Conservation (phyloP, 1,140 invertebrate genomes). For the Copidosoma floridanum region DNA sequence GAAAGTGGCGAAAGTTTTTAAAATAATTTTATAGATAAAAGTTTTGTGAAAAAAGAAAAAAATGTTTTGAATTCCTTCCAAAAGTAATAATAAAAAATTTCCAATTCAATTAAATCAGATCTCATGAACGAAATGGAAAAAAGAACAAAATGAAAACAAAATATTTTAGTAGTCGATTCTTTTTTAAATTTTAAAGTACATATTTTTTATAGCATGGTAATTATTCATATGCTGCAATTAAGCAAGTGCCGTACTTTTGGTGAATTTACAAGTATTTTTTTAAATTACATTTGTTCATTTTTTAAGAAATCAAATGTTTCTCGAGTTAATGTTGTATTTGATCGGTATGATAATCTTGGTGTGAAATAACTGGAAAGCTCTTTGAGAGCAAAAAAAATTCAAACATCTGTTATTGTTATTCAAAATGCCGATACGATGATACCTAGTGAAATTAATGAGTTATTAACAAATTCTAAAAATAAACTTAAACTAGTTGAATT, state of each 20-base stretch:
- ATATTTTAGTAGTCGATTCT: not conserved
- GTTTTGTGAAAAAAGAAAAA: too few relatives aligned
- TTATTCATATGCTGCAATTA: not conserved
- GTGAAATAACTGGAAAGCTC: not conserved
- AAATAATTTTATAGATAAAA: not conserved
- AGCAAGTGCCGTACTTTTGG: constrained; percentile 1
- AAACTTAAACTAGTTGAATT: not conserved
- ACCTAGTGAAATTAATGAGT: not conserved
- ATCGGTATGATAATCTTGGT: not conserved
- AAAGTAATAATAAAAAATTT: not conserved
- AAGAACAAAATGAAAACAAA: not conserved
- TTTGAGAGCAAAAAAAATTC: not conserved
- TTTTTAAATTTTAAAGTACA: not conserved
- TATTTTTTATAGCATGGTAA: constrained; percentile 2
- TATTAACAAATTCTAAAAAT: not conserved
- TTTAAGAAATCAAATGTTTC: not conserved
- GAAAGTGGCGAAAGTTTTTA: not conserved
- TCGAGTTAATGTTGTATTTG: not conserved
- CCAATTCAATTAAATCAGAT: not conserved
- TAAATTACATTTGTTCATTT: not conserved
- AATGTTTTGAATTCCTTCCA: not conserved
- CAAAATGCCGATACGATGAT: not conserved
- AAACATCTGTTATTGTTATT: not conserved
- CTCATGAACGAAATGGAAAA: constrained; percentile 2
- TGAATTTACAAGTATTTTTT: not conserved